A percentile compares a stretch with the other conserved stretches of the same genome.
Evolutionary conservation across 2,797 vertebrate genomes (phyloP).

Genomic region (Phalanger gymnotis): DNA sequence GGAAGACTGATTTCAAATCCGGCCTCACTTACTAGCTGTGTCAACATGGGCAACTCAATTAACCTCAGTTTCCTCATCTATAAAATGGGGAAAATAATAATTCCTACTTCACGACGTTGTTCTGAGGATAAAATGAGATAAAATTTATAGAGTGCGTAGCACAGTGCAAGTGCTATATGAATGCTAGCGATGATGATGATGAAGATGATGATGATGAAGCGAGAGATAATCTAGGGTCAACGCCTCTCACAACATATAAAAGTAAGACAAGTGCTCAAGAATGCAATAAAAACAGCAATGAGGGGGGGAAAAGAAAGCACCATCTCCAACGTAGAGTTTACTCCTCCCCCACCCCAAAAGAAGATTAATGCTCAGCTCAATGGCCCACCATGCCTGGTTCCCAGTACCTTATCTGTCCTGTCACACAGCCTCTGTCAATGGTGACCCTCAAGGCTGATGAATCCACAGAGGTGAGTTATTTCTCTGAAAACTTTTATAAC

Average conservation of each 20-base stretch:
- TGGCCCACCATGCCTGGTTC: background rate
- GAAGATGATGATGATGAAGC: background rate
- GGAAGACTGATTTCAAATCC: background rate
- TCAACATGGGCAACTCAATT: background rate
- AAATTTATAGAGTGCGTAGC: background rate
- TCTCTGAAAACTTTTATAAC: background rate
- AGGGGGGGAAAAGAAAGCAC: background rate
- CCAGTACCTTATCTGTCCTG: background rate
- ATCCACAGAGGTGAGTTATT: background rate
- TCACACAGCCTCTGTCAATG: background rate
- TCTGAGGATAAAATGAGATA: background rate
- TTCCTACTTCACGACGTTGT: background rate
- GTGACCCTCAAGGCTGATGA: background rate
- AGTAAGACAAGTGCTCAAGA: background rate
- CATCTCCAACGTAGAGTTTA: too few species aligned
- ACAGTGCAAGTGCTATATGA: background rate
- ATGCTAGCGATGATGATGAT: background rate
- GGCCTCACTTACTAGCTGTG: background rate
- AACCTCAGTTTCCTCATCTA: background rate
- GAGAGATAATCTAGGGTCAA: background rate
- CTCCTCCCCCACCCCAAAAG: background rate
- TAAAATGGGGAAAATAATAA: background rate
- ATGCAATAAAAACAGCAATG: background rate
- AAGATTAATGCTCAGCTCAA: background rate
- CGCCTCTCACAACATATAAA: background rate